Evolutionary conservation across 2,888 invertebrate genomes (phyloP).

Genomic region (Hofmannophila pseudospretella): DNA sequence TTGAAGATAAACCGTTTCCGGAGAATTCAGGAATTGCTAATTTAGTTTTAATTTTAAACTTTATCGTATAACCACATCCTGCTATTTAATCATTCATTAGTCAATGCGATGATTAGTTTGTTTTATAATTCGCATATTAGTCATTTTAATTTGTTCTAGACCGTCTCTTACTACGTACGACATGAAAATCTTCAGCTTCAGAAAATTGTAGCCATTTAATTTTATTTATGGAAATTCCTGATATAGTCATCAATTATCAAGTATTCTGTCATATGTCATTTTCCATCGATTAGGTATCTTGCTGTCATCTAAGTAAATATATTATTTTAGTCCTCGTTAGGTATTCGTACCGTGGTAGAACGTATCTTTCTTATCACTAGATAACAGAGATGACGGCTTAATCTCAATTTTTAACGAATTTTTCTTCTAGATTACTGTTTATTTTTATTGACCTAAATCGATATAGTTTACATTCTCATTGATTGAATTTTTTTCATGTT

Average conservation of each 20-base stretch:
- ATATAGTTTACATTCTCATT: slow-evolving; percentile 5
- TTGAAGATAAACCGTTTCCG: slow-evolving; percentile 53
- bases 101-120: slow-evolving; percentile 32
- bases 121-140: slow-evolving; percentile 23
- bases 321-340: slow-evolving; percentile 55
- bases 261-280: slow-evolving; percentile 43
- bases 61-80: slow-evolving; percentile 47
- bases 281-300: slow-evolving; percentile 42
- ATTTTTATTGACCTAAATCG: slow-evolving; percentile 24
- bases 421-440: slow-evolving; percentile 52
- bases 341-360: slow-evolving; percentile 52
- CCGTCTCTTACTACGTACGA: neutral
- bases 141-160: slow-evolving; percentile 16
- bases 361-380: slow-evolving; percentile 56
- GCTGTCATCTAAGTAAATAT: slow-evolving; percentile 59
- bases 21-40: slow-evolving; percentile 28
- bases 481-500: too few species aligned
- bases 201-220: too few species aligned
- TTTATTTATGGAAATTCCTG: neutral
- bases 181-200: too few species aligned
- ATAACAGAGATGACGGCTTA: slow-evolving; percentile 74
- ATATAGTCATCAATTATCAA: slow-evolving; percentile 10
- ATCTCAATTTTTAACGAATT: slow-evolving; percentile 72
- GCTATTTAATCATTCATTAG: slow-evolving; percentile 45
- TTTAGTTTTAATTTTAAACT: slow-evolving; percentile 37